Evolutionary conservation across 2,113 vertebrate species (phyloP), one percentile per base, ranked within the genome.

Genomic region (Semicossyphus pulcher): DNA sequence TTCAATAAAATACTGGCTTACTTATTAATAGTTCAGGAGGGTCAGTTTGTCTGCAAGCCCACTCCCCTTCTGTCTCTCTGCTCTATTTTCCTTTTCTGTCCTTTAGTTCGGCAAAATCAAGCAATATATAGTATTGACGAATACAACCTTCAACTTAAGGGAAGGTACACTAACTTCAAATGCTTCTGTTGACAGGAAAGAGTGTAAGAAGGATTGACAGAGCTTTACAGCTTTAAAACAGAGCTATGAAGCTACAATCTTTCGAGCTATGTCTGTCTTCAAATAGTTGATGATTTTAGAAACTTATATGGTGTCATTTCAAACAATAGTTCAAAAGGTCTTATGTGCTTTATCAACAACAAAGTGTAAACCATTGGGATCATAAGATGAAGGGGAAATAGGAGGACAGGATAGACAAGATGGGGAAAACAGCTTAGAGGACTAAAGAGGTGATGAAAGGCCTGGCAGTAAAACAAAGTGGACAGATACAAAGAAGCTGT

Each of bases 11-110:
- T 45, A 29, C 20, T 41, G 37, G 65, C 5, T 84, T 76, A 87
- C 68, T 76, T 63, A 73, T 83, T 84, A 74, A 44, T 67, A 26
- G 36, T 23, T 21, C 25, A 8, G 21, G n/a, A 48, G 44, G 51
- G 12, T 51, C 36, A 34, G 4, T 63, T 45, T 63, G 21, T 15
- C 10, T 72, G n/a, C 31, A 20, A 42, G 47, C 28, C 31, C 34
- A 41, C 5, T 20, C 7, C 23, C 14, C 8, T 14, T 45, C 5
- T 20, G 1, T 54, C 56, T 60, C 20, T 44, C 42, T 4, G 28
- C 25, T 52, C 34, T 18, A 15, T 26, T 11, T 16, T n/a, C 14
- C 7, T 12, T 62, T 37, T 80, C 20, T 21, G 12, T 61, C 29
- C 48, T 39, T 32, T 20, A 45, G 49, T 64, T 62, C 0, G 9